Base-by-base conservation (phyloP, 2,797 vertebrate genomes). In the Melanotaenia pygmaea region DNA sequence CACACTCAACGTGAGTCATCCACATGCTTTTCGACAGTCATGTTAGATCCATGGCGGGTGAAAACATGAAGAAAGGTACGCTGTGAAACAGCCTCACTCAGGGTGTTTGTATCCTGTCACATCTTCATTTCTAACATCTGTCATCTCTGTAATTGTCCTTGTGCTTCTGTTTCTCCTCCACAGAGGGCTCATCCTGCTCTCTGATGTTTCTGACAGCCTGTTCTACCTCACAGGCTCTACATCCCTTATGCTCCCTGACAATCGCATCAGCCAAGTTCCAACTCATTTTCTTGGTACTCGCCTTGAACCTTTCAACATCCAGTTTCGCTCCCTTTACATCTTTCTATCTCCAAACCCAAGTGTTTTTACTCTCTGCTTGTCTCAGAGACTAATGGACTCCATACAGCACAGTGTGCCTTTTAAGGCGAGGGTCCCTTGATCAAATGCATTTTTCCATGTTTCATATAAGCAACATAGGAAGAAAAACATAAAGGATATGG, bases 281-380 rank as follows among this genome's bases (percentile, higher is more conserved):
- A 92, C 90, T 90, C 87, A 90, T 91, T 84, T 74, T 62, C 90
- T 80, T 83, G 85, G 64, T 70, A 78, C 89, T 91, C 74, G 84
- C 90, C 91, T 91, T 91, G 91, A 92, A 91, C 91, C 87, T 89
- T 89, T 86, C 83, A 84, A 62, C 81, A 47, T 80, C 80, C 88
- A 76, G 70, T 85, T 74, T 76, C 50, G 34, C 38, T 79, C 67
- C 72, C 80, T 80, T 89, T 75, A 50, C 83, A 81, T 88, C 81
- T 79, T 77, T 86, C 84, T 83, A 79, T 87, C 82, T 87, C 59
- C 26, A 47, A 78, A 69, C 56, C 66, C 77, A 53, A 79, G 82
- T 57, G 67, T 77, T 66, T 62, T 78, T 30, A 30, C 75, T 76
- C 40, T 70, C 63, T 28, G 67, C 83, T 80, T 54, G 51, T 83